These are phyloP conservation scores for Eupithecia inturbata DNA, from an alignment of 2,888 invertebrate genomes.

Conservation along the genomic window DNA sequence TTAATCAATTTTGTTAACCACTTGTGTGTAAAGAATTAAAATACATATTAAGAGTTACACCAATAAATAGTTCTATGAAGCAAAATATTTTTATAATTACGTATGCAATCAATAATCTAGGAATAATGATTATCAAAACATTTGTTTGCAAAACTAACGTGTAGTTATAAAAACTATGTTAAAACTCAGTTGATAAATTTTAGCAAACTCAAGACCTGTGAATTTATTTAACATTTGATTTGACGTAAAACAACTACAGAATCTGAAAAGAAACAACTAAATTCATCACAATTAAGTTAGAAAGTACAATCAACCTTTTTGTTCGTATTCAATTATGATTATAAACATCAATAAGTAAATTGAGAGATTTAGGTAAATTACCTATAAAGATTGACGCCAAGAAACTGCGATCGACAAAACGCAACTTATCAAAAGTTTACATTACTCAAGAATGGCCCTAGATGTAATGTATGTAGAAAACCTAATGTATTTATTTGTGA, in stretches of 20 bases:
- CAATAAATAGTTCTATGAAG: slow-evolving; percentile 30
- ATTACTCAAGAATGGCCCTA: slow-evolving; percentile 74
- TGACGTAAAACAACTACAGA: neutral
- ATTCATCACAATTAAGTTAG: neutral
- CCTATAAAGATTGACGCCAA: slow-evolving; percentile 2
- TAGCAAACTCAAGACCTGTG: slow-evolving; percentile 22
- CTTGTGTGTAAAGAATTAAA: slow-evolving; percentile 30
- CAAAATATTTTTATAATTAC: slow-evolving; percentile 38
- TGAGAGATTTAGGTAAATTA: neutral
- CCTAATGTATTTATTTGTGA: slow-evolving; percentile 45
- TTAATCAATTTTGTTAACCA: slow-evolving; percentile 28
- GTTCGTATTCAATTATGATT: neutral
- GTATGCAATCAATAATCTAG: slow-evolving; percentile 36
- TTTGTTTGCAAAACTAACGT: slow-evolving; percentile 35
- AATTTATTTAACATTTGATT: neutral
- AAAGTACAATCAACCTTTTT: neutral
- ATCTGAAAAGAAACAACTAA: neutral
- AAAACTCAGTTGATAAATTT: slow-evolving; percentile 15
- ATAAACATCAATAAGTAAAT: slow-evolving; percentile 5
- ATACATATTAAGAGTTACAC: slow-evolving; percentile 33
- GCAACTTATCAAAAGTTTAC: slow-evolving; percentile 46
- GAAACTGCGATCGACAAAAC: slow-evolving; percentile 18
- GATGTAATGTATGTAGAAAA: slow-evolving; percentile 62
- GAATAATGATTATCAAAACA: slow-evolving; percentile 27
- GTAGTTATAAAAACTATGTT: slow-evolving; percentile 31